phyloP scores from a whole-genome alignment of 2,797 vertebrate species.

The Cryptoprocta ferox region DNA sequence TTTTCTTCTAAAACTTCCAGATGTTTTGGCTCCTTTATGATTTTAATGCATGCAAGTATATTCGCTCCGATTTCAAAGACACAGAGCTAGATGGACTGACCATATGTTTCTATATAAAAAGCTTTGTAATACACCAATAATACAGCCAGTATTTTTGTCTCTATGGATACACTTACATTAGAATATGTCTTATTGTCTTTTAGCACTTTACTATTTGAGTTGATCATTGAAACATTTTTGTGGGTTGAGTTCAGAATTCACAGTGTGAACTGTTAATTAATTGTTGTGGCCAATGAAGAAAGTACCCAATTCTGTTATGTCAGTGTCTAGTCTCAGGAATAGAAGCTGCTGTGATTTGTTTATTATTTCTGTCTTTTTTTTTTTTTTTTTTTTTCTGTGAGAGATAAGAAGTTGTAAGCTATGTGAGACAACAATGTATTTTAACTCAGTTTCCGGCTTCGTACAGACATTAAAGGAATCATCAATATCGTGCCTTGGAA shows the following conservation, averaged over 20 bases:
- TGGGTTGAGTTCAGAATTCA: slow-evolving; percentile 80
- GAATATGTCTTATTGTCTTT: slow-evolving; percentile 58
- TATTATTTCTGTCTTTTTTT: neutral
- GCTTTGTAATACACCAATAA: slow-evolving; percentile 51
- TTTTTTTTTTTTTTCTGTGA: neutral
- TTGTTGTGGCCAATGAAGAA: slow-evolving; percentile 89
- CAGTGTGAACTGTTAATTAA: slow-evolving; percentile 89
- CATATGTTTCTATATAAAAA: slow-evolving; percentile 46
- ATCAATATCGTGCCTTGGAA: slow-evolving; percentile 80
- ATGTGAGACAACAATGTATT: slow-evolving; percentile 48
- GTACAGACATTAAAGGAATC: slow-evolving; percentile 78
- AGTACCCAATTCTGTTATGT: slow-evolving; percentile 85
- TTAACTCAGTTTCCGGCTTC: slow-evolving; percentile 71
- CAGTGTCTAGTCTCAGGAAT: slow-evolving; percentile 71
- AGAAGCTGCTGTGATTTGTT: slow-evolving; percentile 70
- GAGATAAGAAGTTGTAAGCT: slow-evolving; percentile 77
- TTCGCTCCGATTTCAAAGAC: slow-evolving; percentile 43
- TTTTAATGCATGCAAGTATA: slow-evolving; percentile 55
- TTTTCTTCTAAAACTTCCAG: slow-evolving; percentile 77
- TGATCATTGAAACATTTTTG: slow-evolving; percentile 72
- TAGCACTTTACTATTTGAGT: slow-evolving; percentile 69
- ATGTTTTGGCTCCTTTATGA: slow-evolving; percentile 72
- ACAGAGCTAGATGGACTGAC: neutral
- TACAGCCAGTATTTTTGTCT: slow-evolving; percentile 12
- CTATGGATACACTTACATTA: slow-evolving; percentile 42